phyloP scores from a whole-genome alignment of 2,888 invertebrate species.

The Augochlorella aurata region DNA sequence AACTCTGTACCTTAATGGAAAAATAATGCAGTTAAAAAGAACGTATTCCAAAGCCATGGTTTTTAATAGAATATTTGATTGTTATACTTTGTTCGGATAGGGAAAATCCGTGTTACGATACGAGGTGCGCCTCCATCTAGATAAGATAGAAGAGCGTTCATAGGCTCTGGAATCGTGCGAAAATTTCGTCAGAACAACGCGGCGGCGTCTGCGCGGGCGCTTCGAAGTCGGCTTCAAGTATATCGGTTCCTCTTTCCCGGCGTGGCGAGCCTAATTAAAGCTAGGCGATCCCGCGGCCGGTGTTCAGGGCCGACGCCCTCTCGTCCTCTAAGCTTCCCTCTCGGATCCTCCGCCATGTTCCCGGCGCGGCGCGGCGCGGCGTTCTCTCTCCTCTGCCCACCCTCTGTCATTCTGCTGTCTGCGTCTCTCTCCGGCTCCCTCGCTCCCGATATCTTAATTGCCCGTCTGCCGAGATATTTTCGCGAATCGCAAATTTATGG shows the following conservation, averaged over 20 bases:
- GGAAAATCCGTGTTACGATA: too few relatives aligned
- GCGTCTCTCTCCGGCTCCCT: constrained; percentile 56
- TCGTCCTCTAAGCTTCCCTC: constrained; percentile 54
- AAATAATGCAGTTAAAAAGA: too few relatives aligned
- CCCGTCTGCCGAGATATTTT: constrained; percentile 73
- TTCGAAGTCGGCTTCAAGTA: constrained; percentile 67
- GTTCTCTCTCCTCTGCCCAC: not conserved
- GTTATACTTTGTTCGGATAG: too few relatives aligned
- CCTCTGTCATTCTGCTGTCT: constrained; percentile 17
- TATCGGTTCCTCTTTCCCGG: constrained; percentile 71
- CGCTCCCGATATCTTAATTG: constrained; percentile 76
- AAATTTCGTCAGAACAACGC: constrained; percentile 76
- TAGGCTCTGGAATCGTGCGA: constrained; percentile 61
- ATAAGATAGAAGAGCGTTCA: too few relatives aligned
- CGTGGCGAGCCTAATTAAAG: not conserved
- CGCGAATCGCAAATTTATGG: constrained; percentile 76
- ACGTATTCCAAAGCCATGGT: too few relatives aligned
- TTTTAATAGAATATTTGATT: too few relatives aligned
- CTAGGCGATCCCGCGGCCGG: constrained; percentile 32
- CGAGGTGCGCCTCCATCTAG: too few relatives aligned
- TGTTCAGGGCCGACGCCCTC: constrained; percentile 61
- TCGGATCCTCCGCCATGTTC: constrained; percentile 1
- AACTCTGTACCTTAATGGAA: too few relatives aligned
- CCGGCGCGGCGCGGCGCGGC: constrained; percentile 12
- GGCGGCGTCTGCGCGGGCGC: constrained; percentile 56